These are phyloP conservation scores for Cephus rjabovi DNA, from an alignment of 2,888 invertebrate species.

Conservation along the genomic window DNA sequence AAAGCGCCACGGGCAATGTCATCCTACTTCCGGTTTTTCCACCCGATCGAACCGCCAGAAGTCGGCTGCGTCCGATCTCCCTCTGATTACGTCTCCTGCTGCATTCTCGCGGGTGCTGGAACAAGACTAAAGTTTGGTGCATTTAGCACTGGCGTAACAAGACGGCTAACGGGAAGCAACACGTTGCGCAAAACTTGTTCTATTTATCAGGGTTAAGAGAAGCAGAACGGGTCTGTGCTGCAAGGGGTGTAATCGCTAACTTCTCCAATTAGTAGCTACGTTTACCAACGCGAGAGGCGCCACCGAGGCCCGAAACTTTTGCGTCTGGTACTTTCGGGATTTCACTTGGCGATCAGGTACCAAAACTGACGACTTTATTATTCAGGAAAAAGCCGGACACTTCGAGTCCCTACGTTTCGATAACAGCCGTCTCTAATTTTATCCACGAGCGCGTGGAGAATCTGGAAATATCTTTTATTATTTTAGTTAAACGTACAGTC, in stretches of 20 bases:
- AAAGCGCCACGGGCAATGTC: too few species aligned
- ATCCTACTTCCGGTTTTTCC: neutral
- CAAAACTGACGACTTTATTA: neutral
- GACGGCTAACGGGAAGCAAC: conserved; percentile 43
- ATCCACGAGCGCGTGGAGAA: too few species aligned
- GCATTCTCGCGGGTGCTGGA: neutral
- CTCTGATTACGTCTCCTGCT: neutral
- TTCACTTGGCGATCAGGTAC: neutral
- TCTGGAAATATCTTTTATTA: too few species aligned
- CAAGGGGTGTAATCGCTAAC: conserved; percentile 3
- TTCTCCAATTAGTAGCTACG: conserved; percentile 1
- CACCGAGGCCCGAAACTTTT: neutral
- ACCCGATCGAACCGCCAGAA: neutral
- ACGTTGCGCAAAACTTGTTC: conserved; percentile 52
- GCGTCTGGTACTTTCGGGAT: neutral
- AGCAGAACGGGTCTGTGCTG: neutral
- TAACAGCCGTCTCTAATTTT: too few species aligned
- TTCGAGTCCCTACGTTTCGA: neutral
- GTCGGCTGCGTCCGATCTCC: neutral
- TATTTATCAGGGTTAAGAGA: conserved; percentile 49
- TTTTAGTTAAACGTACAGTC: too few species aligned
- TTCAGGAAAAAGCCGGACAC: neutral
- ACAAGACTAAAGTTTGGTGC: conserved; percentile 32
- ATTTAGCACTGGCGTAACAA: conserved; percentile 33
- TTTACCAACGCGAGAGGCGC: neutral